phyloP scores from a whole-genome alignment of 2,113 vertebrate genomes.

The Struthidea cinerea region DNA sequence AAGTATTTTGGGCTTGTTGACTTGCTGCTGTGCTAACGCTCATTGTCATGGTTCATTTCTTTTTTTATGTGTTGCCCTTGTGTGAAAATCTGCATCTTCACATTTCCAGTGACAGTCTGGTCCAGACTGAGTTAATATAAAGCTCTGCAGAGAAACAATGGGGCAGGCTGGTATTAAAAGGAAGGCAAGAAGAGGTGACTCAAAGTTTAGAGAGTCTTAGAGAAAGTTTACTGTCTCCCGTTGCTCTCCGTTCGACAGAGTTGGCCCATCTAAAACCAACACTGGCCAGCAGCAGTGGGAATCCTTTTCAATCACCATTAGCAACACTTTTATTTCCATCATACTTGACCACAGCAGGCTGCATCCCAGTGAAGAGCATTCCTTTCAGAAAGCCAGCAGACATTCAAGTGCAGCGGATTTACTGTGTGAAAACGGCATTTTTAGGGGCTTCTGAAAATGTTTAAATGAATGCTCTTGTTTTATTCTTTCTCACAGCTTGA shows the following conservation, averaged over 20 bases:
- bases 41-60: not conserved
- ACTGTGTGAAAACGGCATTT: slow-evolving; percentile 82
- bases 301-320: slow-evolving; percentile 78
- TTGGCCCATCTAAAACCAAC: slow-evolving; percentile 65
- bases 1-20: not conserved
- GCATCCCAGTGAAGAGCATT: slow-evolving; percentile 65
- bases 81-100: not conserved
- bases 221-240: slow-evolving; percentile 74
- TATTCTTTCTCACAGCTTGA: slow-evolving; percentile 82
- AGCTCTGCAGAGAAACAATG: not conserved
- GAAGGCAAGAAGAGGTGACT: slow-evolving; percentile 62
- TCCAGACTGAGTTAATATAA: slow-evolving; percentile 24
- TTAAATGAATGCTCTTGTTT: slow-evolving; percentile 78
- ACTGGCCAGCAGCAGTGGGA: slow-evolving; percentile 71
- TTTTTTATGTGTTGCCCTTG: not conserved
- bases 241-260: slow-evolving; percentile 62
- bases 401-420: slow-evolving; percentile 76
- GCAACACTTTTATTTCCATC: slow-evolving; percentile 72
- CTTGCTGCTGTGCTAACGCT: not conserved
- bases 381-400: slow-evolving; percentile 73
- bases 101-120: not conserved
- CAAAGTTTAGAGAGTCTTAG: slow-evolving; percentile 60
- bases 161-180: slow-evolving; percentile 10
- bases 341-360: slow-evolving; percentile 72
- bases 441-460: slow-evolving; percentile 79